phyloP scores from a whole-genome alignment of 2,113 vertebrate genomes.

The Circaetus cinerascens region DNA sequence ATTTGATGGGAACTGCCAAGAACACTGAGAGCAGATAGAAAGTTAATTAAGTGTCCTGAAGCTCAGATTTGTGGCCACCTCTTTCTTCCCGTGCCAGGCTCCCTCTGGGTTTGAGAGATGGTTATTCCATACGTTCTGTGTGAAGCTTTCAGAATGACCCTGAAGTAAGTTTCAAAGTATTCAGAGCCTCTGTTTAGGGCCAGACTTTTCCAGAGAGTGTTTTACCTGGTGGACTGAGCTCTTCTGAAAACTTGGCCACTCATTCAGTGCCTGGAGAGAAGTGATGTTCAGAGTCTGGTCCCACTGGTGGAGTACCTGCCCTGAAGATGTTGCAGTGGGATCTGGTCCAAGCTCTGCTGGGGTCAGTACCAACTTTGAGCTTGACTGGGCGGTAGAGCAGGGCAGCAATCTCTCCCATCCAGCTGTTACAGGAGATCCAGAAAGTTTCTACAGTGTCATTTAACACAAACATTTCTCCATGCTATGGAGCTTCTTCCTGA shows the following conservation, averaged over 20 bases:
- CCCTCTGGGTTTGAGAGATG: background rate
- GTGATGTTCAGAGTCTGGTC: background rate
- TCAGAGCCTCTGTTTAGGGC: background rate
- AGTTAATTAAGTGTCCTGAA: slow-evolving; percentile 10
- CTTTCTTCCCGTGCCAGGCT: background rate
- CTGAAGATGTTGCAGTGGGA: background rate
- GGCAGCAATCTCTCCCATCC: background rate
- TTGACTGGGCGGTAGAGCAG: background rate
- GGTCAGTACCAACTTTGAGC: background rate
- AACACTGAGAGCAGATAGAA: background rate
- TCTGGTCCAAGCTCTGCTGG: background rate
- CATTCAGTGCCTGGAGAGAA: background rate
- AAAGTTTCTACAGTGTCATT: background rate
- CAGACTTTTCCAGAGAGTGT: background rate
- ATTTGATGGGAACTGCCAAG: slow-evolving; percentile 7
- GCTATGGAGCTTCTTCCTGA: background rate
- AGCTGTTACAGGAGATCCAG: background rate
- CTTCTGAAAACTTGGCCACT: background rate
- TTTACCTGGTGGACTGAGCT: background rate
- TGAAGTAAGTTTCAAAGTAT: background rate
- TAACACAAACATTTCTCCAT: background rate
- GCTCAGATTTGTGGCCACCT: background rate
- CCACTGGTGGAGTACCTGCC: background rate
- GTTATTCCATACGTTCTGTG: background rate
- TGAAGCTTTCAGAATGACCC: background rate